These are phyloP conservation scores for Pantala flavescens DNA, from an alignment of 1,140 invertebrate species.

Conservation along the genomic window DNA sequence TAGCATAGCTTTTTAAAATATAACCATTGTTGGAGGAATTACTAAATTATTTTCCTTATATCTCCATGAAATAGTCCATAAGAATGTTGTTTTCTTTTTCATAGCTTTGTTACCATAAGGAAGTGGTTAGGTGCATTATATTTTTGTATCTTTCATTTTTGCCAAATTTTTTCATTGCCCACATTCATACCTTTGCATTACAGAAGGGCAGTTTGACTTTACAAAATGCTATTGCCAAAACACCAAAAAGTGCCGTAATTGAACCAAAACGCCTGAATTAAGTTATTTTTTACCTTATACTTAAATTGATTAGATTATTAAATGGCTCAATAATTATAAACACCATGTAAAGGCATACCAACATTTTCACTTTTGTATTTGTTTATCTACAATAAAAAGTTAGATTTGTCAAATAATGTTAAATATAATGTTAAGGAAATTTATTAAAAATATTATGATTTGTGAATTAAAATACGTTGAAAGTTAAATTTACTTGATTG, in stretches of 20 bases:
- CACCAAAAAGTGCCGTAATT: conserved; percentile 1
- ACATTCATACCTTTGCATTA: background rate
- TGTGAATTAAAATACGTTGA: background rate
- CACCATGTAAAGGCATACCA: background rate
- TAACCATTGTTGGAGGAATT: background rate
- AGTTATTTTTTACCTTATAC: background rate
- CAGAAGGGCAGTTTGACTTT: background rate
- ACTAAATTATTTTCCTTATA: background rate
- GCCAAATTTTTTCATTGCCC: background rate
- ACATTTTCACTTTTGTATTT: conserved; percentile 8
- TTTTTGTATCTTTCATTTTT: background rate
- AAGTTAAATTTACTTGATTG: background rate
- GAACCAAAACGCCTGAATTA: conserved; percentile 9
- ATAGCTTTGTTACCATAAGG: background rate
- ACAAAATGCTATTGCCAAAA: conserved; percentile 10
- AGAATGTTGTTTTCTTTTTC: background rate
- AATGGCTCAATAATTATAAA: background rate
- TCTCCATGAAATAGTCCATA: background rate
- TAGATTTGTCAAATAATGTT: background rate
- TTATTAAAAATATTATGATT: background rate
- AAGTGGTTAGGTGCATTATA: background rate
- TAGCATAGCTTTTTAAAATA: conserved; percentile 4
- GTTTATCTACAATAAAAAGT: background rate
- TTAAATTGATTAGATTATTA: background rate
- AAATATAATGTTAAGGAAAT: background rate